Evolutionary conservation across 2,888 invertebrate genomes (phyloP), one percentile per base, ranked within the genome.

Genomic region (Mesodorylaimus sp.): DNA sequence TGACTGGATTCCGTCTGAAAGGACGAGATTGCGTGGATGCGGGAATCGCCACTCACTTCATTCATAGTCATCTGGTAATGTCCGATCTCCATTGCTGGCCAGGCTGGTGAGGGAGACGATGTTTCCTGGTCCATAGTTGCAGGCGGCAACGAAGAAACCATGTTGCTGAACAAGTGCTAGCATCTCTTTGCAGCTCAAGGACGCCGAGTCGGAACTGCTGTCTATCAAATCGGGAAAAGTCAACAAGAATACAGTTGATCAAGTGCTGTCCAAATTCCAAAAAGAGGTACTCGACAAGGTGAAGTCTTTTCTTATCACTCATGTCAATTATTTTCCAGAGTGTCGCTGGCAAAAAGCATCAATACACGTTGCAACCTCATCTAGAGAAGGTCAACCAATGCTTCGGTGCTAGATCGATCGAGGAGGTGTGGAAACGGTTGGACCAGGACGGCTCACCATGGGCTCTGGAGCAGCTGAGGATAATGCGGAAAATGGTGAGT

Each of bases 41-140:
- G 1, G 91, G 93, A 2, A 77, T 97, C 52, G 91, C 91, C 0
- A 93, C 93, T 2, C 95, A 97, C 69, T 88, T 75, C 63, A 75
- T 81, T 21, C 73, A 78, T 5, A 78, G 78, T 59, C 70, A 74
- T 47, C 73, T 77, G 45, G 48, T 60, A 47, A 24, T n/a, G n/a
- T n/a, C n/a, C n/a, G n/a, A n/a, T n/a, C n/a, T n/a, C n/a, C n/a
- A n/a, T n/a, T n/a, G n/a, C n/a, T n/a, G n/a, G n/a, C n/a, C n/a
- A n/a, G n/a, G n/a, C n/a, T n/a, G n/a, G n/a, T n/a, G n/a, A n/a
- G n/a, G n/a, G n/a, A n/a, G n/a, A n/a, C n/a, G n/a, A n/a, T n/a
- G n/a, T n/a, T n/a, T n/a, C n/a, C n/a, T n/a, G n/a, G n/a, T n/a
- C n/a, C n/a, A n/a, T n/a, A n/a, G n/a, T n/a, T n/a, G n/a, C n/a